Evolutionary conservation across 2,113 vertebrate genomes (phyloP), one percentile per base, ranked within the genome.

Genomic region (Petrocephalus zakoni): DNA sequence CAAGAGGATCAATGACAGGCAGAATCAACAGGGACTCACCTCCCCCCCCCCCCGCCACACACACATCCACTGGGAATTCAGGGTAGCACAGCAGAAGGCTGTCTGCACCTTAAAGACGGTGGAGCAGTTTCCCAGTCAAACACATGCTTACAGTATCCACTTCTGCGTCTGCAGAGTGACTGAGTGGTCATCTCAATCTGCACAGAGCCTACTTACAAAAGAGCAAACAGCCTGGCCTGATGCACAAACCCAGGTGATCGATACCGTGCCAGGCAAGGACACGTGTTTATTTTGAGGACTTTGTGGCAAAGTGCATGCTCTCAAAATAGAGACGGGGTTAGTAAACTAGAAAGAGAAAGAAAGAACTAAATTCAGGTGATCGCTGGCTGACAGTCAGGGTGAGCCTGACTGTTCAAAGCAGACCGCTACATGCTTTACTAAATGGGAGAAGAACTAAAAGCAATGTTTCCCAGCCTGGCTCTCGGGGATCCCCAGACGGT

Each of bases 181-280:
- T 75, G 34, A 34, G 5, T 37, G 34, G 34, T 78, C 72, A 8
- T 5, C 34, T 78, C 72, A 19, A 29, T 78, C 72, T 17, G 19
- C 13, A 17, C 6, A 42, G 34, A 34, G 13, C 10, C 22, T 10
- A 58, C 86, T 47, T 58, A 61, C 37, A 87, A 52, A 68, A 86
- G 52, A 75, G 49, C 61, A 52, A 87, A 75, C 58, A 10, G 29
- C 9, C 34, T 87, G 61, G 46, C 61, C 49, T 87, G 64, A 87
- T 87, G 61, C 61, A 75, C 49, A 87, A 75, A 88, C 68, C 87
- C 13, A 21, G 34, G 72, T n/a, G 68, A 78, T 88, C 51, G 75
- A 88, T 78, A 88, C 15, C n/a, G 19, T 21, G 68, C 15, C 61
- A 53, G 19, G 37, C 25, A 29, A 68, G 61, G 86, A 87, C 86